Conservation (phyloP, 2,113 vertebrate species). For the Laterallus jamaicensis region DNA sequence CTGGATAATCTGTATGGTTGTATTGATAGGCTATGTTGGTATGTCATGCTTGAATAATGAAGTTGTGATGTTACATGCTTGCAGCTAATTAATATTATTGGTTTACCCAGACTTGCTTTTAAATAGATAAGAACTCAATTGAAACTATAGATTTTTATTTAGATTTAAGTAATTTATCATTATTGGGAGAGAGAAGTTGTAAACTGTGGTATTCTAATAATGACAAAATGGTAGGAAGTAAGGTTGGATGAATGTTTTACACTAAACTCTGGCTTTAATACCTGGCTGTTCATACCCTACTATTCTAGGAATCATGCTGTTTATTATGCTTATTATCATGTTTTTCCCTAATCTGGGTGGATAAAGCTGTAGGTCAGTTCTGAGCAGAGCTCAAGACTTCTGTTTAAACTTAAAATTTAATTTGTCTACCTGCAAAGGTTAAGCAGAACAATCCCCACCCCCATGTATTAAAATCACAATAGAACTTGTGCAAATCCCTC, state of each 20-base stretch:
- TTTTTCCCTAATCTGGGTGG: neutral
- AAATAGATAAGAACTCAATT: neutral
- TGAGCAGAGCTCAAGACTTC: neutral
- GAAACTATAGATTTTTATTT: neutral
- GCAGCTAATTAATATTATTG: neutral
- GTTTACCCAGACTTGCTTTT: neutral
- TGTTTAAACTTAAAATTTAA: slow-evolving; percentile 2
- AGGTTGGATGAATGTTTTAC: neutral
- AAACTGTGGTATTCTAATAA: neutral
- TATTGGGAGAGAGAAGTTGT: neutral
- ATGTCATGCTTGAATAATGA: neutral
- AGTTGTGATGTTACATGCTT: neutral
- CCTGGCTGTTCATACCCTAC: neutral
- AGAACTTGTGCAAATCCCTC: slow-evolving; percentile 45
- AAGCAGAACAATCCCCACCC: neutral
- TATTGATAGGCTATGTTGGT: neutral
- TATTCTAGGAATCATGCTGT: neutral
- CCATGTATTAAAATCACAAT: slow-evolving; percentile 10
- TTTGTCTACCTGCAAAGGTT: neutral
- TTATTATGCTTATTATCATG: no score
- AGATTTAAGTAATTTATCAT: neutral
- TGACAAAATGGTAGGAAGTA: no score
- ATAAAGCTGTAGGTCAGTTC: neutral
- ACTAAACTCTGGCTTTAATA: neutral
- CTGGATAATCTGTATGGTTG: neutral